Evolutionary conservation across 2,797 vertebrate species (phyloP).

Genomic region (Notamacropus eugenii): DNA sequence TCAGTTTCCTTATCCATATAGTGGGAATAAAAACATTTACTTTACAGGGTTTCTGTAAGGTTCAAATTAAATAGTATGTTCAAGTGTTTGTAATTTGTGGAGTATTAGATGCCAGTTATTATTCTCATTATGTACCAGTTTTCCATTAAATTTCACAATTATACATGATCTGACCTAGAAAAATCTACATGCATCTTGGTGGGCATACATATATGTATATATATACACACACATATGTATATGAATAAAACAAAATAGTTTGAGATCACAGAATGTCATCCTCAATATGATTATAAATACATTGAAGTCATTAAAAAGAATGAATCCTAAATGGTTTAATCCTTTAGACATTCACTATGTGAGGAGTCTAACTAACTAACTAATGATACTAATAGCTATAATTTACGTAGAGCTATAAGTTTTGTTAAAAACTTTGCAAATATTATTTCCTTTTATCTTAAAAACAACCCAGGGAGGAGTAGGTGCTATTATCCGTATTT

Average conservation of each 20-base stretch:
- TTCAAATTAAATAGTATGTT: not conserved
- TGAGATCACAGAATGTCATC: constrained; percentile 65
- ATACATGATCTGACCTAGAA: constrained; percentile 73
- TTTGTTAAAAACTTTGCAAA: not conserved
- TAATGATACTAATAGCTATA: not conserved
- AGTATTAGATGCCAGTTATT: not conserved
- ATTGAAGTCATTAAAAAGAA: not conserved
- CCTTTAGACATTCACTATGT: not conserved
- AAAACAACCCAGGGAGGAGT: not conserved
- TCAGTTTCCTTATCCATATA: not conserved
- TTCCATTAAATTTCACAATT: constrained; percentile 33
- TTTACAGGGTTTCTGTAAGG: not conserved
- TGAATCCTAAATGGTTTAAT: not conserved
- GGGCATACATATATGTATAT: constrained; percentile 51
- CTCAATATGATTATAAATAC: constrained; percentile 69
- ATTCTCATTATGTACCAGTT: not conserved
- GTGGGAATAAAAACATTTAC: not conserved
- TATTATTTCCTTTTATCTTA: not conserved
- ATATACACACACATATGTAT: too few species aligned
- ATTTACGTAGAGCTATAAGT: not conserved
- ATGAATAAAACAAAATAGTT: constrained; percentile 56
- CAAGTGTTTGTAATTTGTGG: constrained; percentile 44
- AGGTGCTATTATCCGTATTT: not conserved
- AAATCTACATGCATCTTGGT: constrained; percentile 72
- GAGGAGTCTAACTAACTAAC: not conserved